Conservation (phyloP, 2,797 vertebrate genomes). For the Vireo griseus region DNA sequence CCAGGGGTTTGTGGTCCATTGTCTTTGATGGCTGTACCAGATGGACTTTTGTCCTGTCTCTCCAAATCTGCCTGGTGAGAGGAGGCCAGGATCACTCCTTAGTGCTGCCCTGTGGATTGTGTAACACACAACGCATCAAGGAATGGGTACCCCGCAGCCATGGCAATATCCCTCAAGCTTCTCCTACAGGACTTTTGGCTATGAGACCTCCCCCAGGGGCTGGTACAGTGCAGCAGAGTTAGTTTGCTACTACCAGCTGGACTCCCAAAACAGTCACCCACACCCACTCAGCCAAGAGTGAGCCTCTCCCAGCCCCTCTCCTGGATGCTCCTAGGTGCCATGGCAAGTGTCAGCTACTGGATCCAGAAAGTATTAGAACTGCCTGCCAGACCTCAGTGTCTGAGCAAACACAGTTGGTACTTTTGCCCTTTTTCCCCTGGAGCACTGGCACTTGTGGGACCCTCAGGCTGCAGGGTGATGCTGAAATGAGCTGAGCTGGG, state of each 20-base stretch:
- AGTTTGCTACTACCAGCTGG: neutral
- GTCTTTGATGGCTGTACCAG: neutral
- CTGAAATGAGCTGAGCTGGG: accelerated
- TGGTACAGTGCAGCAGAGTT: neutral
- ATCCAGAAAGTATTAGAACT: neutral
- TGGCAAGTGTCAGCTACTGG: neutral
- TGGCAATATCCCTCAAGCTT: neutral
- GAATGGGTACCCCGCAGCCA: neutral
- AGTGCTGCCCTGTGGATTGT: accelerated
- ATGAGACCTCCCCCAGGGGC: neutral
- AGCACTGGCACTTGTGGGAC: neutral
- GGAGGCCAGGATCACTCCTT: neutral
- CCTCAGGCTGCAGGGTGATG: accelerated
- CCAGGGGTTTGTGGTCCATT: neutral
- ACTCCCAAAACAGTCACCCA: neutral
- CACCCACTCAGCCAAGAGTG: accelerated
- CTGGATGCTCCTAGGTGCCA: neutral
- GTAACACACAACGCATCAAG: neutral
- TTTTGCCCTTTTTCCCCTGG: no score
- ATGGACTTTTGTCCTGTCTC: neutral
- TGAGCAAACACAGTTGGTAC: neutral
- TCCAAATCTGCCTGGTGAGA: neutral
- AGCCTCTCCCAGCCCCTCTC: neutral
- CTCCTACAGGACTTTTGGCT: neutral
- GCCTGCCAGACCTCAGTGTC: accelerated